phyloP scores from a whole-genome alignment of 2,113 vertebrate genomes.

The Nettapus auritus region DNA sequence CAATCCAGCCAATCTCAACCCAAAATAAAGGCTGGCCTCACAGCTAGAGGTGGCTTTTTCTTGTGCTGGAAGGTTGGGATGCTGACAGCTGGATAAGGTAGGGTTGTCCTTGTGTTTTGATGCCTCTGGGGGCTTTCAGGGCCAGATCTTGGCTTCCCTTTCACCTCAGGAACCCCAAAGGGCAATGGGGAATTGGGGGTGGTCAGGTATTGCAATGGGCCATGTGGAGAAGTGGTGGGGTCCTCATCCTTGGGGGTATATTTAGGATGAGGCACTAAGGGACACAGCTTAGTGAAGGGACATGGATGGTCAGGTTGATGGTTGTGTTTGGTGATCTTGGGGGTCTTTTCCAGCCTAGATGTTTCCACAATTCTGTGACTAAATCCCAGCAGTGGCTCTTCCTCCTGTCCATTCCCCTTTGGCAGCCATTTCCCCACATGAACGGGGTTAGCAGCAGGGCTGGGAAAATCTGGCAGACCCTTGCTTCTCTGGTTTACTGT shows the following conservation, averaged over 20 bases:
- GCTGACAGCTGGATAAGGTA: not conserved
- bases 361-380: not conserved
- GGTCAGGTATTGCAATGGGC: not conserved
- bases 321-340: not conserved
- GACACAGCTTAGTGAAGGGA: not conserved
- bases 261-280: not conserved
- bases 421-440: fast-evolving
- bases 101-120: not conserved
- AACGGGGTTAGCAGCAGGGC: not conserved
- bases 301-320: not conserved
- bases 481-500: fast-evolving
- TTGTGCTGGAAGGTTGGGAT: not conserved
- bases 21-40: not conserved
- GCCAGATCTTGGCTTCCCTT: not conserved
- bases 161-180: not conserved
- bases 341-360: too few relatives aligned
- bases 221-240: not conserved
- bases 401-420: not conserved
- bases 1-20: not conserved
- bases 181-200: not conserved
- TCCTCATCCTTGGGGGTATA: not conserved
- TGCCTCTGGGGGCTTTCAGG: not conserved
- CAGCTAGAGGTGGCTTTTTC: fast-evolving
- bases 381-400: not conserved
- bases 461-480: not conserved